These are phyloP conservation scores for Eurystomus gularis DNA, from an alignment of 2,113 vertebrate species.

Conservation along the genomic window DNA sequence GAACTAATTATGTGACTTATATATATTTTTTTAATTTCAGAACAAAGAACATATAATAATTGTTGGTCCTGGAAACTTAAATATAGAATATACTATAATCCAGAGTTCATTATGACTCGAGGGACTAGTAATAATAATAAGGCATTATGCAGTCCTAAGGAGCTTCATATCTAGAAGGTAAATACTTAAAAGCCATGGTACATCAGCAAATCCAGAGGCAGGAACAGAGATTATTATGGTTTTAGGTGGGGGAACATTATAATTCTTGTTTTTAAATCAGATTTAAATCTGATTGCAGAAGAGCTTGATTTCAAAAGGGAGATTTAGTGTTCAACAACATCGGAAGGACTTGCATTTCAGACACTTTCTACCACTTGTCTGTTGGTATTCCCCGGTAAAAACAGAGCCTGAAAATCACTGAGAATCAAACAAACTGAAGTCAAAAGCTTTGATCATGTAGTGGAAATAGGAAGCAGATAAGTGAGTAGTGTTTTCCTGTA, in stretches of 20 bases:
- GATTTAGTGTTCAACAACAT: neutral
- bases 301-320: neutral
- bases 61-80: constrained; percentile 44
- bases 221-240: constrained; percentile 46
- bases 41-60: constrained; percentile 41
- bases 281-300: constrained; percentile 29
- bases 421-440: neutral
- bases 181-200: constrained; percentile 47
- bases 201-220: constrained; percentile 45
- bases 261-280: constrained; percentile 33
- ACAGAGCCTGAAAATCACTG: neutral
- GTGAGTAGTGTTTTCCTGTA: neutral
- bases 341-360: neutral
- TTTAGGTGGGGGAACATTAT: constrained; percentile 30
- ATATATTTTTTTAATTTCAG: neutral
- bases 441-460: neutral
- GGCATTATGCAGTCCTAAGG: neutral
- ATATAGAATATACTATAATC: constrained; percentile 50
- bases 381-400: neutral
- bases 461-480: neutral
- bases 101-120: constrained; percentile 42
- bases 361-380: neutral
- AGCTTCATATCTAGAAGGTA: constrained; percentile 59
- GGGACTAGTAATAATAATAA: constrained; percentile 40
- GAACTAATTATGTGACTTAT: neutral